Base-by-base conservation (phyloP, 2,888 invertebrate genomes). In the Lasius platythorax region DNA sequence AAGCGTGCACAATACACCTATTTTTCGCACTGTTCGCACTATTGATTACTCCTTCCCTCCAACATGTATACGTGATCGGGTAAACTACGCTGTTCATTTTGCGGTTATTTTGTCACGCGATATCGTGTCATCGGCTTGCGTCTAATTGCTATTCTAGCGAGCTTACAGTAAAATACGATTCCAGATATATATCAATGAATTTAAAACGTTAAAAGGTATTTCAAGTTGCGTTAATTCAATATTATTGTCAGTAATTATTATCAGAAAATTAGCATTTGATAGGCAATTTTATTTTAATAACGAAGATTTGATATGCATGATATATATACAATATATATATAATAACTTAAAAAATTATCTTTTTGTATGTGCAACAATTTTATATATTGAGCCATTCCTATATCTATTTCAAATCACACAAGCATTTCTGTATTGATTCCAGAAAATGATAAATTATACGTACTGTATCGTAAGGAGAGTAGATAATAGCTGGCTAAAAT, bases 91-190 rank as follows among this genome's bases (percentile, higher is more conserved):
- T 79, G 40, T 40, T 79, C 58, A 72, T 81, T 75, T 79, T 85
- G 73, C 66, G 64, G 83, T 82, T 82, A 84, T 85, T 87, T 83
- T 82, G 85, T 82, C 85, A 89, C 87, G 87, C 85, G 90, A 87
- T 88, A 84, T 74, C 81, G 84, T 30, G 84, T 74, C 76, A 84
- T 56, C 68, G 28, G 28, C 46, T 84, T 43, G 70, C 56, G 46
- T 46, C 78, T 79, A 73, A 85, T 74, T 73, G 82, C 75, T 70
- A 79, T 88, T 90, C 81, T 81, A 87, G 75, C 63, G 30, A 33
- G 46, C 6, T 23, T 61, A 23, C 23, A n/a, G 23, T 63, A 53
- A 53, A 67, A 53, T 46, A 23, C 30, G n/a, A 61, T 12, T 40
- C 6, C 15, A 30, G n/a, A 28, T 64, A 30, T 12, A 9, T 75